These are phyloP conservation scores for Brachionus koreanus DNA, from an alignment of 1,140 invertebrate species.

Conservation along the genomic window DNA sequence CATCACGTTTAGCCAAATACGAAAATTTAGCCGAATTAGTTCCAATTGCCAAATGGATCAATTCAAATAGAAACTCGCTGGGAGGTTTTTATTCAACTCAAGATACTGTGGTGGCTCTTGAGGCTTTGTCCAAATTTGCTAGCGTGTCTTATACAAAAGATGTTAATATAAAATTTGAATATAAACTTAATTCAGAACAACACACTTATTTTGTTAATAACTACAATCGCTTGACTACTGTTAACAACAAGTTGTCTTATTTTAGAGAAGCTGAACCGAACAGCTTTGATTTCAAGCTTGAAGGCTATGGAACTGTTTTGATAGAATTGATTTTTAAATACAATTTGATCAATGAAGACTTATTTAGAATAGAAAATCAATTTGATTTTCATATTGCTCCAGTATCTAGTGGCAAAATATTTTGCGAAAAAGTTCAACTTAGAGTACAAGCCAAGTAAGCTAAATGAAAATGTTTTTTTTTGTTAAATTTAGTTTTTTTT, in stretches of 20 bases:
- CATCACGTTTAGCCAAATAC: slow-evolving; percentile 61
- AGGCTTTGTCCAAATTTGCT: slow-evolving; percentile 57
- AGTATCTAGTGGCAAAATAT: background rate
- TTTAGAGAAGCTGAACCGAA: slow-evolving; percentile 3
- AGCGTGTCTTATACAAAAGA: background rate
- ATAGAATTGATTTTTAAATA: slow-evolving; percentile 29
- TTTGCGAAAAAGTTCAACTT: background rate
- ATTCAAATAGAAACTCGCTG: slow-evolving; percentile 71
- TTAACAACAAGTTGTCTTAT: background rate
- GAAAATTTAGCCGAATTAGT: slow-evolving; percentile 59
- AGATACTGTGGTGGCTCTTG: slow-evolving; percentile 61
- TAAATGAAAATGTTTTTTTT: background rate
- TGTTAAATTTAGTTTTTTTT: background rate
- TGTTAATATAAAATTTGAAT: background rate
- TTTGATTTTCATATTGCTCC: slow-evolving; percentile 37
- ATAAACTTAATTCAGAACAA: background rate
- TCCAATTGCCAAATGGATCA: slow-evolving; percentile 79
- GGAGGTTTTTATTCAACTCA: slow-evolving; percentile 76
- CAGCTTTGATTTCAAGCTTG: background rate
- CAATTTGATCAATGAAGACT: background rate
- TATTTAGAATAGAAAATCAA: background rate
- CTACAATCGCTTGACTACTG: slow-evolving; percentile 4
- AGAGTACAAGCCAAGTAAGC: background rate
- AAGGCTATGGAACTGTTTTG: slow-evolving; percentile 21
- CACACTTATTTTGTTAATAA: slow-evolving; percentile 12